phyloP scores from a whole-genome alignment of 2,113 vertebrate genomes.

The Gymnorhina tibicen region DNA sequence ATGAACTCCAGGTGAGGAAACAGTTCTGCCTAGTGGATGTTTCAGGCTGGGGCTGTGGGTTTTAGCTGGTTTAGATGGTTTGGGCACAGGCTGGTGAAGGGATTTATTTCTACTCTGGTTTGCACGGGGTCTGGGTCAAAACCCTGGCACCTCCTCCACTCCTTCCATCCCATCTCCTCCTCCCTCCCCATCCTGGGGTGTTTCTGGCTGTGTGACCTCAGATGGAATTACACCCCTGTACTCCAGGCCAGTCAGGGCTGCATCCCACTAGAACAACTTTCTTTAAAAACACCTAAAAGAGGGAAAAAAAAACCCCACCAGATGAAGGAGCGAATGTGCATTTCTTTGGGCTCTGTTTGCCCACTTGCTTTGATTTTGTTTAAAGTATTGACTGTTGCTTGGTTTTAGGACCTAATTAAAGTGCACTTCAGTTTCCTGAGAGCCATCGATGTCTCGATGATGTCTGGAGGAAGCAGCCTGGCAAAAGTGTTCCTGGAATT shows the following conservation, averaged over 20 bases:
- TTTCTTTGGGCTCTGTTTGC: neutral
- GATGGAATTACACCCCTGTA: fast-evolving
- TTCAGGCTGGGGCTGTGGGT: neutral
- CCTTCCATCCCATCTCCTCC: neutral
- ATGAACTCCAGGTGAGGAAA: neutral
- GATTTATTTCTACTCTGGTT: neutral
- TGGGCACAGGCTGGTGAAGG: neutral
- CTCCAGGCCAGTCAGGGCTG: neutral
- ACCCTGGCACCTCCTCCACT: neutral
- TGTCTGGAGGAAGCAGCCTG: conserved; percentile 82
- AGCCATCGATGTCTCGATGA: conserved; percentile 89
- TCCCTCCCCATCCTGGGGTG: neutral
- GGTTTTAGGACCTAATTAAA: conserved; percentile 86
- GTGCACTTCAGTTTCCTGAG: conserved; percentile 89
- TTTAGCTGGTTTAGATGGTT: neutral
- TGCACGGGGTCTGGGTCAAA: neutral
- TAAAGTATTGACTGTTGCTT: neutral
- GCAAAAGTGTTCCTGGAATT: conserved; percentile 96
- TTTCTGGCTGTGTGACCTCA: neutral
- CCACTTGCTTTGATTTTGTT: neutral
- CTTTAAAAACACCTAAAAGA: neutral
- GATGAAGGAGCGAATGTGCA: neutral
- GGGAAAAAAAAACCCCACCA: fast-evolving
- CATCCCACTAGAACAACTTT: fast-evolving
- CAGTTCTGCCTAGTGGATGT: fast-evolving